Percentiles rank a stretch among this genome's conserved stretches.
Conservation (phyloP, 2,113 vertebrate species). For the Petromus typicus region DNA sequence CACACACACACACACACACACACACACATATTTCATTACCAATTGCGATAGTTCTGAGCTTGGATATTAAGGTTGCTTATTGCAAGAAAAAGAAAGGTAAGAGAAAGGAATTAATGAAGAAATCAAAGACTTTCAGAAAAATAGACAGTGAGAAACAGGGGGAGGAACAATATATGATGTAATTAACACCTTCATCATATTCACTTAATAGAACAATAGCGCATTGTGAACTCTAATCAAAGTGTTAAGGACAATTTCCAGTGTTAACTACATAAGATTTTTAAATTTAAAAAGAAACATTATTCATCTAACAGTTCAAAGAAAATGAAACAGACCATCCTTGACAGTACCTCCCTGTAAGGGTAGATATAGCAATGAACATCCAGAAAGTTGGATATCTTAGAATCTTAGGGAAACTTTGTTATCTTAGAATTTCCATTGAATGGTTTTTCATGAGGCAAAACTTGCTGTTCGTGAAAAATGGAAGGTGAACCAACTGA, state of each 20-base stretch:
- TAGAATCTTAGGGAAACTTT: not conserved
- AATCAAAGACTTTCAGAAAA: slow-evolving; percentile 9
- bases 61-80: not conserved
- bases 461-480: not conserved
- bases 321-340: slow-evolving; percentile 1
- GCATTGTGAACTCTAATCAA: slow-evolving; percentile 39
- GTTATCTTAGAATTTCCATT: slow-evolving; percentile 25
- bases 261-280: slow-evolving; percentile 5
- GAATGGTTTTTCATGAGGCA: not conserved
- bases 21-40: not conserved
- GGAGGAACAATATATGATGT: not conserved
- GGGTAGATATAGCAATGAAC: slow-evolving; percentile 26
- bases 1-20: not conserved
- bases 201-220: slow-evolving; percentile 2
- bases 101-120: slow-evolving; percentile 37
- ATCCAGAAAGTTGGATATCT: not conserved
- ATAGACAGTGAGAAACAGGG: not conserved
- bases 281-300: slow-evolving; percentile 10
- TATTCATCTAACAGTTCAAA: slow-evolving; percentile 28
- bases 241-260: slow-evolving; percentile 6
- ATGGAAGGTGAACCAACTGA: not conserved
- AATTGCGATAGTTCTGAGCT: slow-evolving; percentile 28
- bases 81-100: not conserved
- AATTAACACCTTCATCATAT: slow-evolving; percentile 3
- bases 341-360: not conserved